phyloP scores from a whole-genome alignment of 1,140 invertebrate species.

The Lasioglossum albipes region DNA sequence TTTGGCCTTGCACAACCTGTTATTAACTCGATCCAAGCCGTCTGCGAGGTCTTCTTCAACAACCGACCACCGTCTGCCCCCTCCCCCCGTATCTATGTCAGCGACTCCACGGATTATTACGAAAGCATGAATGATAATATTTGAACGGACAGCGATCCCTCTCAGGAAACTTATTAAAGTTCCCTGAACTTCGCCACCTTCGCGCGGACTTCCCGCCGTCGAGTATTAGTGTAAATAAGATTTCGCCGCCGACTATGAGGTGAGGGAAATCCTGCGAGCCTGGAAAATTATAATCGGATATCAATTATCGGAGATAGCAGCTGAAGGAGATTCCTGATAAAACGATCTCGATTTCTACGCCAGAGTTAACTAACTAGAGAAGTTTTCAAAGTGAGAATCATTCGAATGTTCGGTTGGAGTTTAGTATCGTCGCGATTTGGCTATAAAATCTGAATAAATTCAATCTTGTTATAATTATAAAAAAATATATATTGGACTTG shows the following conservation, averaged over 20 bases:
- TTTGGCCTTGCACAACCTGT: slow-evolving; percentile 38
- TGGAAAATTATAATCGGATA: neutral
- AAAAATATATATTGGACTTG: no score
- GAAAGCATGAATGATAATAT: slow-evolving; percentile 45
- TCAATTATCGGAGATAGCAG: no score
- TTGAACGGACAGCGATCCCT: slow-evolving; percentile 37
- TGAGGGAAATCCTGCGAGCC: no score
- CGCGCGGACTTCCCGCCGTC: neutral
- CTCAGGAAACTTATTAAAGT: slow-evolving; percentile 32
- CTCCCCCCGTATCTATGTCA: neutral
- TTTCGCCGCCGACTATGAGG: neutral
- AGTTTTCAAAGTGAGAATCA: no score
- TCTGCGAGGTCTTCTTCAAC: no score
- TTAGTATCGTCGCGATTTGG: no score
- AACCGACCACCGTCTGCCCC: neutral
- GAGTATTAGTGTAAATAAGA: slow-evolving; percentile 27
- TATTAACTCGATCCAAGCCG: slow-evolving; percentile 26
- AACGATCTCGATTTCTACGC: no score
- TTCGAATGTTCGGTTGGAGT: no score
- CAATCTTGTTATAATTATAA: no score
- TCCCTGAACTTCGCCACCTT: neutral
- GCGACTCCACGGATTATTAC: slow-evolving; percentile 23
- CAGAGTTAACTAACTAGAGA: no score
- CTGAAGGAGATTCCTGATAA: no score
- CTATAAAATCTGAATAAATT: no score